Evolutionary conservation across 2,113 vertebrate genomes (phyloP), one percentile per base, ranked within the genome.

Genomic region (Chunga burmeisteri): DNA sequence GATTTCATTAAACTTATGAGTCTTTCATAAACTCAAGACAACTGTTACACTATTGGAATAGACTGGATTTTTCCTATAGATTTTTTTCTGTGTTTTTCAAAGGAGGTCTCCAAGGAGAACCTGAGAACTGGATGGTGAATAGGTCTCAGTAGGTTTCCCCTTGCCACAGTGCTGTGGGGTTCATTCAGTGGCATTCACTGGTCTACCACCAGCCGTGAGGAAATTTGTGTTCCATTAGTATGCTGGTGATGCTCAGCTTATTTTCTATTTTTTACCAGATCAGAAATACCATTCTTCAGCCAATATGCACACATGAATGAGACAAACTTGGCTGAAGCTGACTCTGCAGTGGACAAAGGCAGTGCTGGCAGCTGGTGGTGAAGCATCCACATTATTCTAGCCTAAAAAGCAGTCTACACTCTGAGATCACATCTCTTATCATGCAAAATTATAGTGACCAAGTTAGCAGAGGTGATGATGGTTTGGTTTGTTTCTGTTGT

Each of bases 271-370:
- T 90, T 78, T 21, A 75, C 53, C 70, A 73, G 59, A 29, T 72
- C 74, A 90, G 74, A 94, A 94, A 92, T 65, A 53, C 34, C 44
- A 74, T 50, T 89, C 68, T 92, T 81, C 81, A 78, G 94, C 83
- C 94, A 95, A 96, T 81, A 84, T 63, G 40, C 72, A 81, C 65
- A 72, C 44, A 75, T 52, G 56, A 90, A 79, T 42, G 27, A 83
- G 66, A 91, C 49, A 84, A 84, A 95, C 49, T 94, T 94, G 91
- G 73, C 91, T 85, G 73, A 52, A 75, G 49, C 34, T 87, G 77
- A 84, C 49, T 68, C 75, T 85, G 77, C 66, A 92, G 77, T 53
- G 58, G 72, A 74, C 66, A 91, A 88, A 85, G 56, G 56, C 89
- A 67, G 26, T 56, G 47, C 91, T 91, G 84, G 74, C 90, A 96